Evolutionary conservation across 2,888 invertebrate genomes (phyloP), one percentile per base, ranked within the genome.

Genomic region (Erebia aethiops): DNA sequence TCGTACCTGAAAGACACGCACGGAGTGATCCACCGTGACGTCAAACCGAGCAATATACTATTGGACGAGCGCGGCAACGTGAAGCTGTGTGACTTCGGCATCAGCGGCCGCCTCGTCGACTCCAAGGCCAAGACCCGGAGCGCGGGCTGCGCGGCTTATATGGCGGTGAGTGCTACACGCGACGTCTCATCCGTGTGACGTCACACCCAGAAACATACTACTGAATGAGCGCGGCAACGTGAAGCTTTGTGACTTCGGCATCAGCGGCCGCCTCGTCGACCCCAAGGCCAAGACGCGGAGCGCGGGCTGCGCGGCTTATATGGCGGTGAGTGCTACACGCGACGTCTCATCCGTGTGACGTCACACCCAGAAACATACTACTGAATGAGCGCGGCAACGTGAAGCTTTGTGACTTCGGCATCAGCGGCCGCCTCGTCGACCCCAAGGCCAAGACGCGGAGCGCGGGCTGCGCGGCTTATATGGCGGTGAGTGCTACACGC

Each of bases 221-320:
- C 13, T 58, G 43, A 99, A 99, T 90, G 97, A 98, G 89, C 96
- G 96, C 84, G 99, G 99, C 21, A 97, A 97, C 82, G 98, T 99
- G 11, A 99, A 99, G 91, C 94, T 99, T 51, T 99, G 99, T 94
- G 99, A 99, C 95, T 99, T 99, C 94, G 99, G 99, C 78, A 99
- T 99, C 87, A 99, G 99, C 86, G 99, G 99, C 26, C 95, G 98
- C 73, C 95, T 99, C 74, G 99, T 99, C 51, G 99, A 99, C 94
- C 99, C 99, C 64, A 98, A 99, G 94, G 99, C 99, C 3, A 98
- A 98, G 91, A 99, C 99, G 21, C 94, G 98, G 83, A 98, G 43
- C 43, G 43, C 43, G 1, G 10, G 11, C 49, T 49, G 49, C 14
- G 14, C 49, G n/a, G 99, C 99, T 1, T 99, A 99, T 83, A 98